Evolutionary conservation across 2,888 invertebrate species (phyloP).

Genomic region (Plagodis pulveraria): DNA sequence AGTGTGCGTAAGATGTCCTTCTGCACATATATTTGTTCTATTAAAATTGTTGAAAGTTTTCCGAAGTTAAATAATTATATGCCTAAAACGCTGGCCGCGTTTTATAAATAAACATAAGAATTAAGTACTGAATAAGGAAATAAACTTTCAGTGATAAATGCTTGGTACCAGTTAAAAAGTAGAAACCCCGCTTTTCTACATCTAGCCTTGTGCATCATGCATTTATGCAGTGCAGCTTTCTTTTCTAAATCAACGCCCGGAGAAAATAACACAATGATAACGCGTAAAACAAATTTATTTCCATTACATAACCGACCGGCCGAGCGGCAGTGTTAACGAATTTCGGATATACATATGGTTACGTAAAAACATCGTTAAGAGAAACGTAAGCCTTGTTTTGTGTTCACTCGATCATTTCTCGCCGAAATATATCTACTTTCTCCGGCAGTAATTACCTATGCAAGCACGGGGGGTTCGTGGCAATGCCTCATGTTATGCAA

Average conservation of each 20-base stretch:
- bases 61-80: too few species aligned
- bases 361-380: constrained; percentile 59
- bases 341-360: constrained; percentile 48
- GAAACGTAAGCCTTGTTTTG: constrained; percentile 63
- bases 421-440: constrained; percentile 78
- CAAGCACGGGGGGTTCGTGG: constrained; percentile 41
- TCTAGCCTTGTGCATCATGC: constrained; percentile 13
- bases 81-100: too few species aligned
- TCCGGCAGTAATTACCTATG: constrained; percentile 65
- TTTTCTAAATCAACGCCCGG: constrained; percentile 27
- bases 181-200: constrained; percentile 4
- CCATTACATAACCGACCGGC: constrained; percentile 41
- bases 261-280: constrained; percentile 28
- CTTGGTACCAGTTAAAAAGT: neutral
- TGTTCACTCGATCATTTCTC: constrained; percentile 68
- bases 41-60: too few species aligned
- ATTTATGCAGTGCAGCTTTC: constrained; percentile 29
- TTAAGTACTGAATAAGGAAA: too few species aligned
- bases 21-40: too few species aligned
- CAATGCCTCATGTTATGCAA: constrained; percentile 14
- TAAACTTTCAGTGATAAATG: too few species aligned
- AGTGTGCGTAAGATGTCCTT: too few species aligned
- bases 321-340: constrained; percentile 27
- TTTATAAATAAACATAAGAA: too few species aligned
- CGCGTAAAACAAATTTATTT: constrained; percentile 35